Conservation (phyloP, 2,113 vertebrate genomes). For the Galeopterus variegatus region DNA sequence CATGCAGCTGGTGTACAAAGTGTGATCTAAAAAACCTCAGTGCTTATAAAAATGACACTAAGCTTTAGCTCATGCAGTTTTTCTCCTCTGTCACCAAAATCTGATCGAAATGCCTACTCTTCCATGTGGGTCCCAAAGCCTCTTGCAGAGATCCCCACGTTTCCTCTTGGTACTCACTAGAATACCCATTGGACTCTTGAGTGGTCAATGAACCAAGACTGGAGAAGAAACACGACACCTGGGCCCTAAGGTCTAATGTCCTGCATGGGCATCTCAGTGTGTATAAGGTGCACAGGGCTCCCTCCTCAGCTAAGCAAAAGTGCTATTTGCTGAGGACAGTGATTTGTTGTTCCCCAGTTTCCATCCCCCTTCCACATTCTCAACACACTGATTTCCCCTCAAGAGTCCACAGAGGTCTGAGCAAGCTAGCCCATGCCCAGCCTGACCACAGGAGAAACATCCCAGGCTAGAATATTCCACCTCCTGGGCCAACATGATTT, state of each 20-base stretch:
- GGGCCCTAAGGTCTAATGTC: background rate
- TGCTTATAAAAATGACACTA: rapidly evolving
- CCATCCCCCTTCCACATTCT: too few species aligned
- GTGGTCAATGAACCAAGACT: background rate
- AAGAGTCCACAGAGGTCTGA: background rate
- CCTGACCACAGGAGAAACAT: background rate
- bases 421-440: background rate
- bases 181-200: background rate
- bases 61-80: background rate
- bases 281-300: rapidly evolving
- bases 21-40: background rate
- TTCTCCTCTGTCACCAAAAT: background rate
- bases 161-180: background rate
- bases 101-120: background rate
- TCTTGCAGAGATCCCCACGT: background rate
- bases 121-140: background rate
- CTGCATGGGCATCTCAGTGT: background rate
- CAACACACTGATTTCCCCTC: background rate
- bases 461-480: rapidly evolving
- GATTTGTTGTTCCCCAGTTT: background rate
- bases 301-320: background rate
- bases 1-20: rapidly evolving
- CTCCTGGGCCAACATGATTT: too few species aligned
- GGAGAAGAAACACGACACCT: background rate
- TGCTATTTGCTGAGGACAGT: background rate